Base-by-base conservation (phyloP, 2,888 invertebrate species). In the Branchellion lobata region DNA sequence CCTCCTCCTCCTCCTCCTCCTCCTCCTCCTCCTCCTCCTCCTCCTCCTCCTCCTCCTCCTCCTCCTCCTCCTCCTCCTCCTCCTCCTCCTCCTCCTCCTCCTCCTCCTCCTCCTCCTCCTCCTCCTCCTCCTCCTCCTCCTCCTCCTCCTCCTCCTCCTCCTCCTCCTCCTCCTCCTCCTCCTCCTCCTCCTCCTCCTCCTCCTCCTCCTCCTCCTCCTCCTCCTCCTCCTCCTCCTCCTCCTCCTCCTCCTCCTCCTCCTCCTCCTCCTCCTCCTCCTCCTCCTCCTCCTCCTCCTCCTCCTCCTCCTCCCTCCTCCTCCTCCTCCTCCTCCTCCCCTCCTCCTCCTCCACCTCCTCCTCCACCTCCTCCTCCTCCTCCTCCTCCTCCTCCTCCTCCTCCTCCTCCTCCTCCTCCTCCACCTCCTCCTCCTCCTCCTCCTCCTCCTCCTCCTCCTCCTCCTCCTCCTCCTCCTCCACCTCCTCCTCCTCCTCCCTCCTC, bases 211-310 rank as follows among this genome's bases (percentile, higher is more conserved):
- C 18, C 53, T 53, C 14, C 53, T 53, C 18, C 53, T 53, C 18
- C 53, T 53, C 18, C 53, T 53, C 14, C 53, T 53, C 18, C 53
- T 53, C 18, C 53, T 53, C 18, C 53, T 53, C 18, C 53, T 53
- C 18, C 53, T 47, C 14, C 69, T 69, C 21, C 29, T 27, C 14
- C 69, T 53, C 18, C 53, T 53, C 18, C 53, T 53, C 18, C 53
- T 53, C 18, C 53, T 53, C 18, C 53, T 53, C 18, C 53, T 53
- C 18, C 53, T 53, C 18, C 53, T 53, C 18, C 53, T 53, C 18
- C 53, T 53, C 18, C 53, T 53, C 18, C 69, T 68, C 21, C 69
- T 68, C 21, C 69, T 68, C 21, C 69, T 68, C 0, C 69, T 68
- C 21, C 69, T 68, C 21, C 69, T 68, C 21, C 69, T 68, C 21